Base-by-base conservation (phyloP, 2,888 invertebrate genomes). In the Polylopha cassiicola region DNA sequence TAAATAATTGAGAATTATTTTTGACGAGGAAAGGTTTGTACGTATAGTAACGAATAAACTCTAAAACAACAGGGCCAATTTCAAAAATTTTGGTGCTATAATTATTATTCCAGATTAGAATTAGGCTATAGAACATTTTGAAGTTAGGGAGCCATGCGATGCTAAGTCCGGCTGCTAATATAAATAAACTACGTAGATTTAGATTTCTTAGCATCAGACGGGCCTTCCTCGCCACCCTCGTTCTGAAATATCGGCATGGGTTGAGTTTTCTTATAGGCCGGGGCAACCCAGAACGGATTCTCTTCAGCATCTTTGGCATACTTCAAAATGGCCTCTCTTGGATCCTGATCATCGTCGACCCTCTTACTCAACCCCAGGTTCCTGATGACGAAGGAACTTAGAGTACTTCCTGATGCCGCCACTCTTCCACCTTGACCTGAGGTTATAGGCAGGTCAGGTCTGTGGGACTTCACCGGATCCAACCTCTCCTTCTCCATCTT, bases 241-340 rank as follows among this genome's bases (percentile, higher is more conserved):
- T 76, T 72, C 39, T 92, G 91, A 58, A 95, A 94, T 43, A 97
- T 92, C 0, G 93, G 88, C 51, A 89, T 89, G 0, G 98, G 97
- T 58, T 98, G 98, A 0, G 95, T 97, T 59, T 91, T 93, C 30
- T 91, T 89, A 61, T 97, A 97, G 1, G 97, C 97, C 0, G 96
- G 97, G 0, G 96, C 91, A 20, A 97, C 95, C 98, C 98, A 99
- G 66, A 96, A 97, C 0, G 98, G 98, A 87, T 98, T 95, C 65
- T 98, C 95, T 30, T 90, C 97, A 0, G 98, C 98, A 2, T 96
- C 97, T 65, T 98, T 95, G 0, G 98, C 98, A 70, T 91, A 97
- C 52, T 96, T 94, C 39, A 98, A 80, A 51, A 99, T 97, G 2
- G 98, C 98, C 61, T 97, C 97, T 31, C 98, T 88, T 0, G 98